Evolutionary conservation across 2,113 vertebrate genomes (phyloP).

Genomic region (Syrmaticus mikado): DNA sequence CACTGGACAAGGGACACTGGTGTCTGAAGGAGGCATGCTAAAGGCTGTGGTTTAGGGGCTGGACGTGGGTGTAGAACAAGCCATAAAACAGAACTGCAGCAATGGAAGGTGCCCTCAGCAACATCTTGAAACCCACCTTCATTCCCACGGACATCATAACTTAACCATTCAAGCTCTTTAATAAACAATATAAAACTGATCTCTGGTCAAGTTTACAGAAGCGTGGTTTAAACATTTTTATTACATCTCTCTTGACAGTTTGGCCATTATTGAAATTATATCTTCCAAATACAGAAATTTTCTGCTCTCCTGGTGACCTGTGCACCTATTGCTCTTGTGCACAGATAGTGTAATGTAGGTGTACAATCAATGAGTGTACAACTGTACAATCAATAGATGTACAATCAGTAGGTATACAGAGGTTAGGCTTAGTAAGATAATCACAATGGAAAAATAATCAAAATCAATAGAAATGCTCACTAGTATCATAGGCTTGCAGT

Average conservation of each 20-base stretch:
- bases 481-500: too few relatives aligned
- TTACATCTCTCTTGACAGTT: background rate
- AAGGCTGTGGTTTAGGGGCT: background rate
- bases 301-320: background rate
- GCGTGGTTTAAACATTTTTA: background rate
- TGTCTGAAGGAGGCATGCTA: background rate
- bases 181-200: background rate
- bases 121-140: background rate
- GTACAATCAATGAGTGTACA: too few relatives aligned
- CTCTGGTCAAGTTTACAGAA: background rate
- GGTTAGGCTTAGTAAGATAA: too few relatives aligned
- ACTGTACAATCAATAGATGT: too few relatives aligned
- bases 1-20: background rate
- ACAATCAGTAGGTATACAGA: too few relatives aligned
- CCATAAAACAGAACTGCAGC: background rate
- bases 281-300: fast-evolving
- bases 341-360: background rate
- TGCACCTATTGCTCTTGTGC: background rate
- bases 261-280: background rate
- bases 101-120: background rate
- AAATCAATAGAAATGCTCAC: too few relatives aligned
- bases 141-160: background rate
- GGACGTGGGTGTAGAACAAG: background rate
- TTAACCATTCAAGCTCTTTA: background rate
- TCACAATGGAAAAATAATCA: too few relatives aligned